Percentiles rank a stretch among this genome's conserved stretches.
Conservation (phyloP, 2,888 invertebrate genomes). For the Phorcus lineatus region DNA sequence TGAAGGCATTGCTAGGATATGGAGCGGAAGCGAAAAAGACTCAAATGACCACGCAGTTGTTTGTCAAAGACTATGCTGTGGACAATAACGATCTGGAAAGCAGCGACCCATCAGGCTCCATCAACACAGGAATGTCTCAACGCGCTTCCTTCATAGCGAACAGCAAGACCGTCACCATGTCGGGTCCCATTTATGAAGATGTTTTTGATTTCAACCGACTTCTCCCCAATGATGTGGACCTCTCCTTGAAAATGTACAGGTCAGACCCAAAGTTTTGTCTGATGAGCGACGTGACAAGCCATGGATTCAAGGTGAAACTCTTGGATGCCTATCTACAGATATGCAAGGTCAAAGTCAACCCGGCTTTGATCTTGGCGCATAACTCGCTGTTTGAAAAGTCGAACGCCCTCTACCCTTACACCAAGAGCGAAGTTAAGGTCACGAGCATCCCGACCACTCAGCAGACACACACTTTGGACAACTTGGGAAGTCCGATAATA, state of each 20-base stretch:
- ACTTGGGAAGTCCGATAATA: not conserved
- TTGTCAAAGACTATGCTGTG: not conserved
- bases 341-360: not conserved
- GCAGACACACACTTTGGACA: not conserved
- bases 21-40: not conserved
- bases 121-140: not conserved
- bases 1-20: not conserved
- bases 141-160: not conserved
- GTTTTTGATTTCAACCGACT: not conserved
- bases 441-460: not conserved
- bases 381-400: not conserved
- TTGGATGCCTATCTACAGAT: not conserved
- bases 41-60: not conserved
- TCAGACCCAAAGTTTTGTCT: not conserved
- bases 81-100: not conserved
- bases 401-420: not conserved
- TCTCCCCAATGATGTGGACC: not conserved
- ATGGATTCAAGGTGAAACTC: not conserved
- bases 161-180: not conserved
- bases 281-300: not conserved
- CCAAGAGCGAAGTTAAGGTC: not conserved
- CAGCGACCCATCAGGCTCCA: no score
- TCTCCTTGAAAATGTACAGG: not conserved
- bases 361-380: not conserved
- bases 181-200: not conserved